Evolutionary conservation across 2,113 vertebrate genomes (phyloP).

Genomic region (Lonchura striata): DNA sequence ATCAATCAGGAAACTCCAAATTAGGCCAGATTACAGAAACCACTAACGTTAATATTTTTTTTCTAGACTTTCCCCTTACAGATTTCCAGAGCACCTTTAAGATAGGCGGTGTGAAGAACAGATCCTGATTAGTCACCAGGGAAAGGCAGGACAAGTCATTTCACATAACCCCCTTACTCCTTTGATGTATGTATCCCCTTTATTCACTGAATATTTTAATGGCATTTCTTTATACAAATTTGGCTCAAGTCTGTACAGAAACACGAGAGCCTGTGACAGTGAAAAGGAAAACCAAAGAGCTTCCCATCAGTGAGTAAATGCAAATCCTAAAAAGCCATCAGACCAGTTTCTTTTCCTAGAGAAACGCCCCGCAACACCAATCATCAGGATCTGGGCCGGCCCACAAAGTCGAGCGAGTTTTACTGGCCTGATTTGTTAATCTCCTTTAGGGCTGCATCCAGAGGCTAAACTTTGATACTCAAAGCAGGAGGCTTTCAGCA

Average conservation of each 20-base stretch:
- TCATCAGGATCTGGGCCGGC: not conserved
- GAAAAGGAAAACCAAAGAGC: conserved; percentile 23
- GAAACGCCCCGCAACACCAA: not conserved
- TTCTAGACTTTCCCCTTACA: not conserved
- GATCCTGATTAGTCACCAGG: conserved; percentile 37
- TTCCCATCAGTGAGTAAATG: conserved; percentile 34
- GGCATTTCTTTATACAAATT: conserved; percentile 30
- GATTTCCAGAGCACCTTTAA: not conserved
- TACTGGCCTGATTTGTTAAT: not conserved
- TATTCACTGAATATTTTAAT: conserved; percentile 38
- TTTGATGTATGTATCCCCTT: conserved; percentile 50
- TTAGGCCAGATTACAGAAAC: not conserved
- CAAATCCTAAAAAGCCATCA: conserved; percentile 51
- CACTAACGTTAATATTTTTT: not conserved
- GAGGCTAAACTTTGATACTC: conserved; percentile 41
- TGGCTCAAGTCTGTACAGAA: conserved; percentile 19
- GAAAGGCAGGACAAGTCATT: conserved; percentile 31
- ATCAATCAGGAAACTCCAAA: not conserved
- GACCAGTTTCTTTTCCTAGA: conserved; percentile 55
- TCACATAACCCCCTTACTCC: conserved; percentile 31
- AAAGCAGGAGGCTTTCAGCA: not conserved
- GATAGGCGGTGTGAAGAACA: not conserved
- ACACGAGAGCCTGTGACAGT: conserved; percentile 20
- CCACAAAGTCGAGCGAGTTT: not conserved
- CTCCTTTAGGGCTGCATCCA: not conserved